Percentiles rank a stretch among this genome's conserved stretches.
Evolutionary conservation across 2,797 vertebrate species (phyloP).

Genomic region (Acanthurus lineatus): DNA sequence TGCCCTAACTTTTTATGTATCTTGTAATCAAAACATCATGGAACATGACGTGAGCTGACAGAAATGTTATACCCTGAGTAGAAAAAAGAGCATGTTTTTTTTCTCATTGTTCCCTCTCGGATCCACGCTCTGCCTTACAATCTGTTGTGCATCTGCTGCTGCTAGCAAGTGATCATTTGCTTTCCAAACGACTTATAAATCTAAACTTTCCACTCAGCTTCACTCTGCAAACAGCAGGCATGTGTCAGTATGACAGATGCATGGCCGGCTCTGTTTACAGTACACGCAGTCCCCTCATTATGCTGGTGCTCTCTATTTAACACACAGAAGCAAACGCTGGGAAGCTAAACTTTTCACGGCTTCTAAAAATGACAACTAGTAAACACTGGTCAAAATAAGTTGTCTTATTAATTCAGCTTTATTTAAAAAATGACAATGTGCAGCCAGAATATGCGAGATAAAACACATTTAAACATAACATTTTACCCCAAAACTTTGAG

Average conservation of each 20-base stretch:
- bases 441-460: neutral
- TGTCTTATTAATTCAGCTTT: constrained; percentile 2
- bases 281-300: constrained; percentile 56
- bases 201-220: constrained; percentile 72
- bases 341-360: neutral
- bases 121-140: neutral
- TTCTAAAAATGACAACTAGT: neutral
- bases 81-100: neutral
- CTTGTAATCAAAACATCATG: neutral
- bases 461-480: neutral
- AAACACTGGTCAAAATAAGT: neutral
- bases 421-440: constrained; percentile 1
- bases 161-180: constrained; percentile 11
- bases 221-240: constrained; percentile 59
- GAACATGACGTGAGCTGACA: neutral
- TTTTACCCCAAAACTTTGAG: neutral
- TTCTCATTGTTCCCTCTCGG: neutral
- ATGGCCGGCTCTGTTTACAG: constrained; percentile 73
- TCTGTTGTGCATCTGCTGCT: constrained; percentile 6
- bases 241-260: constrained; percentile 69
- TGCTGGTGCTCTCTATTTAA: constrained; percentile 27
- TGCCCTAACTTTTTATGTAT: neutral
- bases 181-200: constrained; percentile 51
- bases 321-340: constrained; percentile 16
- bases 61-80: neutral